Evolutionary conservation across 1,140 invertebrate genomes (phyloP).

Genomic region (Drosophila santomea): DNA sequence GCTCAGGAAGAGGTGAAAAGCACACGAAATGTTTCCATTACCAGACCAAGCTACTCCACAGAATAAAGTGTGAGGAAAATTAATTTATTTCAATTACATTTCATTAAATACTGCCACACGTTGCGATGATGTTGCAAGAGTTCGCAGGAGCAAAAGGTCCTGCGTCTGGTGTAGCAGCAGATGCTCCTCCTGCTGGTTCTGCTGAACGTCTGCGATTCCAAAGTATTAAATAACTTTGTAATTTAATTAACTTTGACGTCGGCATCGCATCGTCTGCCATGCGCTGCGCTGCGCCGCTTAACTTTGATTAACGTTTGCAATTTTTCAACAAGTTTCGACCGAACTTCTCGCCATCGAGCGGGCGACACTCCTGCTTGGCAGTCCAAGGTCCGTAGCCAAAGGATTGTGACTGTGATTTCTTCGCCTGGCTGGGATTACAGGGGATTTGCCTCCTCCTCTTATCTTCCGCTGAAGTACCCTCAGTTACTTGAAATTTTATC

Average conservation of each 20-base stretch:
- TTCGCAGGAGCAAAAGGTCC: slow-evolving; percentile 45
- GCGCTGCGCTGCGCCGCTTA: slow-evolving; percentile 63
- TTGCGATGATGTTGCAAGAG: slow-evolving; percentile 40
- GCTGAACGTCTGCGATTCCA: slow-evolving; percentile 61
- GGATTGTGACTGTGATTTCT: slow-evolving; percentile 67
- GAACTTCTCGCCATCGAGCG: slow-evolving; percentile 49
- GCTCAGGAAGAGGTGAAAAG: slow-evolving; percentile 4
- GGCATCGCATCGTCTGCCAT: slow-evolving; percentile 48
- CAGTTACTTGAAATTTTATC: slow-evolving; percentile 51
- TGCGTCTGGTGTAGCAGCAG: slow-evolving; percentile 7
- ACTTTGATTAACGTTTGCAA: slow-evolving; percentile 82
- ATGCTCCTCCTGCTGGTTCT: slow-evolving; percentile 38
- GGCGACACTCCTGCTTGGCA: slow-evolving; percentile 22
- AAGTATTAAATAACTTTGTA: slow-evolving; percentile 84
- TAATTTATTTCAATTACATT: slow-evolving; percentile 80
- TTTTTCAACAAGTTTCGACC: slow-evolving; percentile 80
- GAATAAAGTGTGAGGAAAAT: slow-evolving; percentile 49
- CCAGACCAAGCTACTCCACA: slow-evolving; percentile 1
- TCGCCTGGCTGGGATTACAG: slow-evolving; percentile 69
- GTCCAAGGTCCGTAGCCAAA: slow-evolving; percentile 32
- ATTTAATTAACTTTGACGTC: slow-evolving; percentile 83
- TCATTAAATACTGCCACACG: slow-evolving; percentile 76
- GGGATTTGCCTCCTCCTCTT: slow-evolving; percentile 48
- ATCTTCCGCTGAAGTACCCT: slow-evolving; percentile 12
- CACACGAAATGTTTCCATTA: slow-evolving; percentile 30